Evolutionary conservation across 2,888 invertebrate genomes (phyloP), one percentile per base, ranked within the genome.

Genomic region (Lobophora halterata): DNA sequence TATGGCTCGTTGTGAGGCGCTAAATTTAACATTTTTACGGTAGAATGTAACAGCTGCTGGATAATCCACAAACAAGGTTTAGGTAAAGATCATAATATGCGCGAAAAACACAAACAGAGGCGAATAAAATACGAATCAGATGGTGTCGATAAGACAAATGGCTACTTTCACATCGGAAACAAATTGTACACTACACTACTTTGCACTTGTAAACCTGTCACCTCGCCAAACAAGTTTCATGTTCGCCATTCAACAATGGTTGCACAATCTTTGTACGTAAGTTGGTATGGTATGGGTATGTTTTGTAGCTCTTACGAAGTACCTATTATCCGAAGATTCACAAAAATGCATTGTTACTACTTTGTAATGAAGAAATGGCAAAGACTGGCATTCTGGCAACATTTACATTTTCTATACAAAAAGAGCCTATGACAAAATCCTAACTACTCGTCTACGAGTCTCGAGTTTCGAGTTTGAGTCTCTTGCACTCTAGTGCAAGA

Each of bases 191-290:
- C 53, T 50, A 42, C 21, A 21, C 29, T 25, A 26, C 27, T 38
- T 19, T 38, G 34, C 47, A 48, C 46, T 47, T 46, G 39, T 44
- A 36, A 62, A 67, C 69, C 65, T 69, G 76, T 69, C 64, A 49
- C 53, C 61, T 58, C 43, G 52, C 58, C 61, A 65, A 69, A 79
- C 79, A 49, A 67, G 77, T 80, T 79, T 75, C 55, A 58, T 56
- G 52, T 48, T 48, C 42, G 40, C 47, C 58, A 64, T 65, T 67
- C 67, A 60, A 61, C 48, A 52, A 31, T 20, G 31, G 50, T 72
- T 70, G 58, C 65, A 57, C 60, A 66, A 68, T 55, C 37, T 46
- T 49, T 36, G 38, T 36, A 57, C 46, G 56, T 54, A 52, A 55
- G 47, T 51, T 54, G 51, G 52, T 28, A 2, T 28, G 3, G n/a